Percentiles rank a stretch among this genome's conserved stretches.
phyloP scores from a whole-genome alignment of 37 sponge, comb jelly and placozoan species.

The Bolinopsis microptera region DNA sequence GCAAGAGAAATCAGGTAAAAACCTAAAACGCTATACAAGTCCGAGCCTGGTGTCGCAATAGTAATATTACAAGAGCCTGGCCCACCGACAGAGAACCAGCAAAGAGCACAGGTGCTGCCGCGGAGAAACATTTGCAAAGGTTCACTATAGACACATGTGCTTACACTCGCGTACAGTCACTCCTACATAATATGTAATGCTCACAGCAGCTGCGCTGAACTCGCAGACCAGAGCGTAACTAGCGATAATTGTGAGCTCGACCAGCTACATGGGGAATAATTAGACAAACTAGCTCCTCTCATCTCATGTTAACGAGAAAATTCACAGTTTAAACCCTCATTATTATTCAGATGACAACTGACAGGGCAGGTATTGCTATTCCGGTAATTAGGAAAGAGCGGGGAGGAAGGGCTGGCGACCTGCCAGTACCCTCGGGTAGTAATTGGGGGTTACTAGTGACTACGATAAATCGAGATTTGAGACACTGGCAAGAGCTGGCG shows the following conservation, averaged over 20 bases:
- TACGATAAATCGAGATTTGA: neutral
- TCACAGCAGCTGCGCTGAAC: neutral
- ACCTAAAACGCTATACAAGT: no score
- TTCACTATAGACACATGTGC: neutral
- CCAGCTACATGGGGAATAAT: neutral
- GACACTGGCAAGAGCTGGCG: neutral
- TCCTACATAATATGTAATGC: neutral
- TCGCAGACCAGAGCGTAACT: neutral
- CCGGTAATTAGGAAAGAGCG: neutral
- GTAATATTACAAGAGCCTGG: no score
- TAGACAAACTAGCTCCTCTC: neutral
- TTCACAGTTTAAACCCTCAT: neutral
- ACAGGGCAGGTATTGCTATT: neutral
- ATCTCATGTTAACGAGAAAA: neutral
- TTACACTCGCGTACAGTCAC: neutral
- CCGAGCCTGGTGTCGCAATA: no score
- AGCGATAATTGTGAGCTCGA: neutral
- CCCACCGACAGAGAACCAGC: no score
- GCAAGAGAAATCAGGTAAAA: no score
- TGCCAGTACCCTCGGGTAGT: neutral
- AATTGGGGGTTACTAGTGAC: no score
- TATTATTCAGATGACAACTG: neutral
- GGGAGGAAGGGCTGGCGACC: neutral
- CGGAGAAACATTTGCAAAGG: neutral
- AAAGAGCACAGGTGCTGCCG: no score